These are phyloP conservation scores for Wiebesia pumilae DNA, from an alignment of 1,140 invertebrate species.

Conservation along the genomic window DNA sequence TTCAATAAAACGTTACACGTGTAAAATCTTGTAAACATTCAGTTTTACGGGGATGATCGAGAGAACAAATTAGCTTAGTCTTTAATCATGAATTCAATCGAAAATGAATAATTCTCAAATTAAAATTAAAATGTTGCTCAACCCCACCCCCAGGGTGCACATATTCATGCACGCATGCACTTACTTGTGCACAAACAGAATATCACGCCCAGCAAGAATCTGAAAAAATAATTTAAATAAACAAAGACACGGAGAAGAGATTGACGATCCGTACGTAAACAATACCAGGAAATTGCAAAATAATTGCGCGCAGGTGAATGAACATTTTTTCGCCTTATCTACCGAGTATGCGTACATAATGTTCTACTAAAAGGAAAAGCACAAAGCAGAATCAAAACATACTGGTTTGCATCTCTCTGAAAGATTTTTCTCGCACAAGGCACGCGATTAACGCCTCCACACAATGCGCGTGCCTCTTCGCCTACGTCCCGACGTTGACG, in stretches of 20 bases:
- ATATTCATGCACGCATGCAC: not conserved
- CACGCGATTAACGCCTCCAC: slow-evolving; percentile 22
- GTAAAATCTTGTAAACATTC: not conserved
- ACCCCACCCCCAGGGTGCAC: too few species aligned
- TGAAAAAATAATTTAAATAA: not conserved
- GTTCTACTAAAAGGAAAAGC: not conserved
- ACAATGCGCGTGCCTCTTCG: not conserved
- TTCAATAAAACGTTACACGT: not conserved
- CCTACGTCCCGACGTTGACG: not conserved
- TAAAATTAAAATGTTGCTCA: slow-evolving; percentile 1
- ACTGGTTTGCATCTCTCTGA: not conserved
- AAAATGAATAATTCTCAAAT: slow-evolving; percentile 18
- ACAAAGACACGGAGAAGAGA: not conserved
- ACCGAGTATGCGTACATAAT: not conserved
- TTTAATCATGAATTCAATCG: slow-evolving; percentile 46
- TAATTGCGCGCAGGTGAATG: slow-evolving; percentile 21
- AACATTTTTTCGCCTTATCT: not conserved
- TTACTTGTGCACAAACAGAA: not conserved
- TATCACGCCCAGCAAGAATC: not conserved
- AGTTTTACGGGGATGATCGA: not conserved
- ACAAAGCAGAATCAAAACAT: not conserved
- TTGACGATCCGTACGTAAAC: not conserved
- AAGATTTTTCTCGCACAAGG: not conserved
- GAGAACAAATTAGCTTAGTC: slow-evolving; percentile 1
- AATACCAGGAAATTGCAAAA: slow-evolving; percentile 29